Conservation (phyloP, 2,113 vertebrate genomes). For the Chloebia gouldiae region DNA sequence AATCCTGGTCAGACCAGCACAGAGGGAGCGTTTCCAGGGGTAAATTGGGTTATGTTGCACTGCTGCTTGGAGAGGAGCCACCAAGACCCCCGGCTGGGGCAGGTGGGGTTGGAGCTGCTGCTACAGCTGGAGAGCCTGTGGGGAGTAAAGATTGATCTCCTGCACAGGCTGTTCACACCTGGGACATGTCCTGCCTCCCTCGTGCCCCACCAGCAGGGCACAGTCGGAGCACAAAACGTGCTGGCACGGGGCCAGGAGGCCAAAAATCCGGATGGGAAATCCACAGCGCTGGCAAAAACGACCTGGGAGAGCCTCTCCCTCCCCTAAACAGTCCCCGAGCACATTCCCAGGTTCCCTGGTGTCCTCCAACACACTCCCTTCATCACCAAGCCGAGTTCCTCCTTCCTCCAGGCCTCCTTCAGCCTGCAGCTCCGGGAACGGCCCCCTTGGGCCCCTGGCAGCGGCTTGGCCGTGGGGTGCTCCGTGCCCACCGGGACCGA, state of each 20-base stretch:
- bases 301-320: background rate
- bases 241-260: slow-evolving; percentile 74
- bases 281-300: background rate
- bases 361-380: background rate
- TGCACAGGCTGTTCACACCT: slow-evolving; percentile 47
- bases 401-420: background rate
- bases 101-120: background rate
- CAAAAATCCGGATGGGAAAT: background rate
- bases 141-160: background rate
- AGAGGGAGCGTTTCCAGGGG: background rate
- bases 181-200: slow-evolving; percentile 76
- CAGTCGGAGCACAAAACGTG: slow-evolving; percentile 81
- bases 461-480: background rate
- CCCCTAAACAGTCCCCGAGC: background rate
- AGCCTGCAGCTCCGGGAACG: background rate
- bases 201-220: slow-evolving; percentile 73
- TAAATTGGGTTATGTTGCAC: background rate
- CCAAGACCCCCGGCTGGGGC: rapidly evolving
- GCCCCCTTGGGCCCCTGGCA: background rate
- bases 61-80: background rate
- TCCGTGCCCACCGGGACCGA: background rate
- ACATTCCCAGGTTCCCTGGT: background rate
- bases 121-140: background rate
- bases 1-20: background rate
- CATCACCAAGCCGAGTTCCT: background rate